Evolutionary conservation across 92 coral and sea anemone species (phyloP), one percentile per base, ranked within the genome.

Genomic region (Muricea muricata): DNA sequence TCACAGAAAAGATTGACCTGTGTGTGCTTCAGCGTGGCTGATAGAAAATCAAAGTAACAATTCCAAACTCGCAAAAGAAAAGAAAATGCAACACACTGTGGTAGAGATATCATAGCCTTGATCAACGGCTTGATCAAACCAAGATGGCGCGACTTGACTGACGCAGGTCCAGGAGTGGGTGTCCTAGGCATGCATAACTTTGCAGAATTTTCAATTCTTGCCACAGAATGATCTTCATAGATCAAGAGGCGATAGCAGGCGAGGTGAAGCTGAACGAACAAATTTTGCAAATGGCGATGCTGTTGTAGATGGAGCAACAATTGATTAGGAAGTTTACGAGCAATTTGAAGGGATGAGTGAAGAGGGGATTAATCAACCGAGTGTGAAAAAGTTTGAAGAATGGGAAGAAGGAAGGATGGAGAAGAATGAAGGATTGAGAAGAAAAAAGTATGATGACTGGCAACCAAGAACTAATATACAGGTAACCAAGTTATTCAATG

Each of bases 221-320:
- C 54, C 66, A 83, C 87, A 83, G 87, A 25, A 82, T 28, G 65
- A 58, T 56, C 75, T 63, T 9, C 78, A 67, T 47, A 17, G 84
- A 29, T 81, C 86, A 30, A 70, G 87, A 32, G 86, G 79, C 25
- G 87, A 83, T 58, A 82, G 80, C 71, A 69, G 87, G 24, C 86
- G 68, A 42, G 86, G 86, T n/a, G 78, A 81, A 81, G 86, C 86
- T 4, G 86, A 81, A 47, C n/a, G 63, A 47, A 48, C 56, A 48
- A 48, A 48, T 48, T 48, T 20, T 48, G 56, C 56, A 3, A 48
- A 7, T 48, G 56, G 56, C 15, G 56, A 48, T 48, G 56, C 56
- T 48, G 56, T 48, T 48, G 56, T 48, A 48, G 56, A 48, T 48
- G 56, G 56, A 48, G 56, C 56, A 48, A 81, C 86, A 35, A 81